Evolutionary conservation across 2,888 invertebrate species (phyloP).

Genomic region (Acrobasis repandana): DNA sequence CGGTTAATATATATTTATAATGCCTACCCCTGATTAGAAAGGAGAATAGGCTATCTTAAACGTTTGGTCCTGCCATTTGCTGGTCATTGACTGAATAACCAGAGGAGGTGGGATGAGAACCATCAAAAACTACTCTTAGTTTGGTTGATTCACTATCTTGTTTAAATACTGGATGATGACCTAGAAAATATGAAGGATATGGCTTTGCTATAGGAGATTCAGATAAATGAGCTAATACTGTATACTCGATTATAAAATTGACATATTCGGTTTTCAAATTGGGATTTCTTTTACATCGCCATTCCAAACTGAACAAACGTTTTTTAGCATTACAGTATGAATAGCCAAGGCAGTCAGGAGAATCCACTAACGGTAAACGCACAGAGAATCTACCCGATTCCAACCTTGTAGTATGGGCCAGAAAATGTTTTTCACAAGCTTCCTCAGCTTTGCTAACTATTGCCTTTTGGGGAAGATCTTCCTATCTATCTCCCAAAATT

Average conservation of each 20-base stretch:
- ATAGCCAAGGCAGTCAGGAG: conserved; percentile 31
- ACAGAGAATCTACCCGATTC: conserved; percentile 33
- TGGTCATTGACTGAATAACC: conserved; percentile 36
- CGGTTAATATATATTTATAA: conserved; percentile 3
- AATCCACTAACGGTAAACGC: conserved; percentile 28
- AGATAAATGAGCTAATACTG: conserved; percentile 26
- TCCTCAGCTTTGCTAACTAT: conserved; percentile 25
- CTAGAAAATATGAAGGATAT: conserved; percentile 41
- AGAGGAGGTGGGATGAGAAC: conserved; percentile 32
- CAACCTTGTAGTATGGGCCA: conserved; percentile 25
- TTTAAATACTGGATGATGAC: conserved; percentile 51
- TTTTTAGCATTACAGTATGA: conserved; percentile 29
- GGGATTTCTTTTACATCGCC: conserved; percentile 27
- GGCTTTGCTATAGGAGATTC: conserved; percentile 5
- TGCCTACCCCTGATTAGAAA: conserved; percentile 33
- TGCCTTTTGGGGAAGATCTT: not conserved
- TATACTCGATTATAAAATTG: conserved; percentile 31
- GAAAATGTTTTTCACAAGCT: conserved; percentile 31
- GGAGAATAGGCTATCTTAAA: conserved; percentile 35
- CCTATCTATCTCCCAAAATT: conserved; percentile 9
- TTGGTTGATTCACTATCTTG: conserved; percentile 35
- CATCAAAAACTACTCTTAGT: no score
- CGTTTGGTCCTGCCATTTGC: conserved; percentile 36
- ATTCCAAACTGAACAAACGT: conserved; percentile 31
- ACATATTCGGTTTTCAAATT: conserved; percentile 26